phyloP scores from a whole-genome alignment of 2,113 vertebrate species.

The Panthera tigris region DNA sequence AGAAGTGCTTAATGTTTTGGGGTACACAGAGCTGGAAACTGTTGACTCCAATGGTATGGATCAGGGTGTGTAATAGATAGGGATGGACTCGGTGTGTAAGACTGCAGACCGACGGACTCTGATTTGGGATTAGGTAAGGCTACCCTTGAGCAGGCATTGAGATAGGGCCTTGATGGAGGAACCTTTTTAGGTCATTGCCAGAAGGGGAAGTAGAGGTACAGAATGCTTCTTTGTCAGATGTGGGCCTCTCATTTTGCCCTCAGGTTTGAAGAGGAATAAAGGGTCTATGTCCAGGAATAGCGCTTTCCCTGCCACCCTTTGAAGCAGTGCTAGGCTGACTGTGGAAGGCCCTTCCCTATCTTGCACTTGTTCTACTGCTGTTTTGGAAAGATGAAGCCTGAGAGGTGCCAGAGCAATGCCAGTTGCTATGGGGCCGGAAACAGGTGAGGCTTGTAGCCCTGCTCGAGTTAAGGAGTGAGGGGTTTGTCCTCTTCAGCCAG shows the following conservation, averaged over 20 bases:
- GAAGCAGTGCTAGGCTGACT: not conserved
- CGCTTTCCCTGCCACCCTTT: not conserved
- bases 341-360: slow-evolving; percentile 27
- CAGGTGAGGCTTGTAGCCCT: slow-evolving; percentile 49
- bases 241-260: slow-evolving; percentile 40
- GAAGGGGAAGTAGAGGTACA: slow-evolving; percentile 6
- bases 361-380: slow-evolving; percentile 54
- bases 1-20: slow-evolving; percentile 10
- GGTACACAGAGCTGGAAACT: not conserved
- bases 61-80: not conserved
- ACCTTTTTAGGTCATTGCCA: not conserved
- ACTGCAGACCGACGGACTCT: not conserved
- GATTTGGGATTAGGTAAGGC: not conserved
- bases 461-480: slow-evolving; percentile 55
- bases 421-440: slow-evolving; percentile 31
- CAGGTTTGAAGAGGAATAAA: not conserved
- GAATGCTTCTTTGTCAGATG: not conserved
- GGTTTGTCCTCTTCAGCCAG: slow-evolving; percentile 36
- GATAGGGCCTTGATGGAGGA: not conserved
- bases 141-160: not conserved
- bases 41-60: not conserved
- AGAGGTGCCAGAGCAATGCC: slow-evolving; percentile 2
- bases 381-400: slow-evolving; percentile 66
- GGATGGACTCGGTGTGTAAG: not conserved
- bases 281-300: slow-evolving; percentile 5